Evolutionary conservation across 2,888 invertebrate genomes (phyloP).

Genomic region (Tipula vernalis): DNA sequence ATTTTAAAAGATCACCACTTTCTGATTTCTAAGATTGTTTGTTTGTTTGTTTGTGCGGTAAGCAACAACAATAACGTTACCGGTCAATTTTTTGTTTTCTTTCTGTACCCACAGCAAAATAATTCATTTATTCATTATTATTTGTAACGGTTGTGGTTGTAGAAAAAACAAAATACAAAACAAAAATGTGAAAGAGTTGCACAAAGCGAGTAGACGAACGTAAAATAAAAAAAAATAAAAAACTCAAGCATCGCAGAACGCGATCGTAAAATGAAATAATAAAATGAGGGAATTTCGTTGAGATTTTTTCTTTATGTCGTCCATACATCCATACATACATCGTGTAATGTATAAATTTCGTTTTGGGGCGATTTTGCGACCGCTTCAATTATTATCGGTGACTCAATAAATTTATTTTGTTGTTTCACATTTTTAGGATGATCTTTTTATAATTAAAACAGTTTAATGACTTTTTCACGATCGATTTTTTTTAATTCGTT

Average conservation of each 20-base stretch:
- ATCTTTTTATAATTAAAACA: background rate
- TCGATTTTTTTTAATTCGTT: background rate
- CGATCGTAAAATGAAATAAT: background rate
- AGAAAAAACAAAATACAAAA: background rate
- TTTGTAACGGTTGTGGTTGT: constrained; percentile 4
- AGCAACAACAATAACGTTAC: background rate
- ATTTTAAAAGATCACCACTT: background rate
- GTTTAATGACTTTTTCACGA: background rate
- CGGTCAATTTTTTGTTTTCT: background rate
- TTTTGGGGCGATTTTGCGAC: background rate
- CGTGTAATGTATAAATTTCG: background rate
- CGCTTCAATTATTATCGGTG: background rate
- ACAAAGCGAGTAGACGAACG: background rate
- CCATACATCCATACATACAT: no score
- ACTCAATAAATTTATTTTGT: background rate
- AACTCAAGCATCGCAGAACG: background rate
- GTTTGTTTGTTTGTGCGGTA: background rate
- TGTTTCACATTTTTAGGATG: background rate
- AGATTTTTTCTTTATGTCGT: background rate
- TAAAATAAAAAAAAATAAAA: background rate
- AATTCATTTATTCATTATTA: background rate
- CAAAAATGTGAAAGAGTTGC: background rate
- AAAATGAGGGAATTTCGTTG: background rate
- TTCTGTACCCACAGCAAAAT: background rate
- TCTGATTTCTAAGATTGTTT: background rate